phyloP scores from a whole-genome alignment of 35 echinoderm and acorn worm genomes.

The Ophioderma brevispina region DNA sequence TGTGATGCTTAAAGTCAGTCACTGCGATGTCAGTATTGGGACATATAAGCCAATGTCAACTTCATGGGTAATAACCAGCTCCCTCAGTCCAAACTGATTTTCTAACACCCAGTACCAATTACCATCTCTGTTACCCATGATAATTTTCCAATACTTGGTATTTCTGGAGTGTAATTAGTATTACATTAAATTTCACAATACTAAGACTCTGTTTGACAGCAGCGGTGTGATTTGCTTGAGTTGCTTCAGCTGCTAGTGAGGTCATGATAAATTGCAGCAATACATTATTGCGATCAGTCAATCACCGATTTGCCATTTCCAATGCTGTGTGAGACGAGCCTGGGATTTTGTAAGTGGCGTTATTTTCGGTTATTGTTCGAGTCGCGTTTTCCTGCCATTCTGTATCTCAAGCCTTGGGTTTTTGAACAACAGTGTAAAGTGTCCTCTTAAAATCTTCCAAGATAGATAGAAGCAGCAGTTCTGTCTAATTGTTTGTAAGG shows the following conservation, averaged over 20 bases:
- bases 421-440: background rate
- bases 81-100: background rate
- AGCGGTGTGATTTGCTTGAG: background rate
- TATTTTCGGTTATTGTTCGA: background rate
- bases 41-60: background rate
- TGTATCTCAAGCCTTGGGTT: background rate
- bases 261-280: background rate
- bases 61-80: background rate
- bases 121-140: background rate
- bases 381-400: background rate
- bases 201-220: background rate
- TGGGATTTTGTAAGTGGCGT: background rate
- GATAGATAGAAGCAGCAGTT: no score
- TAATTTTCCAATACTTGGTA: background rate
- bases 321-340: background rate
- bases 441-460: background rate
- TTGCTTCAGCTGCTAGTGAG: background rate
- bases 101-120: background rate
- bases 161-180: background rate
- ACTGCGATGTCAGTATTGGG: background rate
- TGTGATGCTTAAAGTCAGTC: background rate
- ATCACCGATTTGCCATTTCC: background rate
- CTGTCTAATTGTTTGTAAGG: background rate
- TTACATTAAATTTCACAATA: background rate
- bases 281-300: background rate